These are phyloP conservation scores for Steinernema feltiae DNA, from an alignment of 1,140 invertebrate genomes.

Conservation along the genomic window DNA sequence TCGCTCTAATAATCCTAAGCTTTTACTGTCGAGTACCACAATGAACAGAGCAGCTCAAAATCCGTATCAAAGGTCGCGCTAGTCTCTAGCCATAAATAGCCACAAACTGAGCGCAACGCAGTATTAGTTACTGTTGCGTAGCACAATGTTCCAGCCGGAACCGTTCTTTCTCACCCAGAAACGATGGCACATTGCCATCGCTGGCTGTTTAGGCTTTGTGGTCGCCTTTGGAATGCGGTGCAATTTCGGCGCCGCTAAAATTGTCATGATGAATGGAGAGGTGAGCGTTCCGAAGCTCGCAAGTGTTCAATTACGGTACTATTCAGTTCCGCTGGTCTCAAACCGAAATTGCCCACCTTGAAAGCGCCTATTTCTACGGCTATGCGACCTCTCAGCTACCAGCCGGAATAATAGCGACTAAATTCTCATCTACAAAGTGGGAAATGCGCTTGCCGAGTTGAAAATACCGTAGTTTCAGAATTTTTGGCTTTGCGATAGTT, in stretches of 20 bases:
- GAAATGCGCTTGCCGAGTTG: not conserved
- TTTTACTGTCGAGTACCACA: too few relatives aligned
- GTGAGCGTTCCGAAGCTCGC: constrained; percentile 25
- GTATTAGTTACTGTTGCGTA: too few relatives aligned
- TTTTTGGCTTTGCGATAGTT: constrained; percentile 71
- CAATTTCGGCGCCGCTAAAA: constrained; percentile 35
- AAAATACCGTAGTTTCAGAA: not conserved
- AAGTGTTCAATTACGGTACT: not conserved
- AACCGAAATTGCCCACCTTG: constrained; percentile 73
- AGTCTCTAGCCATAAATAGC: too few relatives aligned
- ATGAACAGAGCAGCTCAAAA: too few relatives aligned
- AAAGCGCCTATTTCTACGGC: constrained; percentile 96
- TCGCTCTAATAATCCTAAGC: too few relatives aligned
- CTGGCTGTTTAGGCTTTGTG: constrained; percentile 29
- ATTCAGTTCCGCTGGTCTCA: constrained; percentile 73
- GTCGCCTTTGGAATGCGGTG: constrained; percentile 35
- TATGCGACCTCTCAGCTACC: constrained; percentile 95
- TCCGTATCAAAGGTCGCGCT: too few relatives aligned
- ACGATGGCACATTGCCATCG: constrained; percentile 33
- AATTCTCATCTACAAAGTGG: constrained; percentile 85
- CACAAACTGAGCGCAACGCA: too few relatives aligned
- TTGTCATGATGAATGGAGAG: constrained; percentile 29
- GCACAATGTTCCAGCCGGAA: too few relatives aligned
- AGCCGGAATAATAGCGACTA: constrained; percentile 88
- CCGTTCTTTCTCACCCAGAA: constrained; percentile 26